Base-by-base conservation (phyloP, 2,113 vertebrate species). In the Crotalus viridis region DNA sequence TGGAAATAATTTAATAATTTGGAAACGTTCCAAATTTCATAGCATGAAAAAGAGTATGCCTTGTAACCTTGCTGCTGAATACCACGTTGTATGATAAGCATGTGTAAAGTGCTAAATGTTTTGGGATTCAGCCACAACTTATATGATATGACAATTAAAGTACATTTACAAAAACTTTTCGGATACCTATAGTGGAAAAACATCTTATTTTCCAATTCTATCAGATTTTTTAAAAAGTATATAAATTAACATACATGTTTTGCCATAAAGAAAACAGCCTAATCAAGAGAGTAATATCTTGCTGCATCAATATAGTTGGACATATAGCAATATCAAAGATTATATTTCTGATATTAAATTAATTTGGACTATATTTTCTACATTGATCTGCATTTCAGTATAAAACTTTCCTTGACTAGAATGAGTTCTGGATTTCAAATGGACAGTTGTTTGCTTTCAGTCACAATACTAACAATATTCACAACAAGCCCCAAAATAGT, bases 221-320 rank as follows among this genome's bases (percentile, higher is more conserved):
- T 10, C 17, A 52, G 46, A 74, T 90, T 55, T 46, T 46, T 46
- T 46, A 17, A 55, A 48, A 90, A 90, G 55, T 90, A 28, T 52
- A 4, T 74, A 90, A 74, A 90, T 74, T n/a, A 90, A 74, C 28
- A 54, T 51, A 22, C 48, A 90, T 54, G 28, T 28, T 90, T 46
- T 69, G 17, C 24, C 24, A n/a, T 46, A 74, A 90, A 51, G 43
- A 64, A 56, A 56, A 26, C 57, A 64, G 12, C 39, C 39, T 51
- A 17, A 28, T 17, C 48, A 54, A 24, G 74, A 52, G 33, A 90
- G 69, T 52, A 17, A n/a, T 13, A 5, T 28, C 26, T 74, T 74
- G 92, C 90, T 85, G 92, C 95, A 92, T 51, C 93, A 96, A 94
- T 39, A 92, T 81, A 93, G 55, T 93, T 91, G 85, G 90, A 92